Evolutionary conservation across 2,797 vertebrate genomes (phyloP), one percentile per base, ranked within the genome.

Genomic region (Liasis olivaceus): DNA sequence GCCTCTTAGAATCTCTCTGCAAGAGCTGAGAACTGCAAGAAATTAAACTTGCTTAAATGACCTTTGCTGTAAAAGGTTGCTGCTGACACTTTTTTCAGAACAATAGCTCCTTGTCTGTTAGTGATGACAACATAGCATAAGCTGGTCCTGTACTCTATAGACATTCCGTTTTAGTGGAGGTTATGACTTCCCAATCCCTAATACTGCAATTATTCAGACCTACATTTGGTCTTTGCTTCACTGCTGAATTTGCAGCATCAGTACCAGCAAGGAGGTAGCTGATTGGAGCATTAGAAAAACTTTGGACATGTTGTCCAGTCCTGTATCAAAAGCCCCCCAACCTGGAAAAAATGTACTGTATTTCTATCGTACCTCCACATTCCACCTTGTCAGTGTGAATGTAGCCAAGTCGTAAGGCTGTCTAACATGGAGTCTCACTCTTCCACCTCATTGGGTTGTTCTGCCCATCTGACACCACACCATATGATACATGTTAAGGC

Each of bases 1-100:
- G 93, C 85, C 95, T 96, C 93, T 95, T 93, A 94, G 93, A 97
- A 96, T 91, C 93, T 90, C 87, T 93, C 92, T 91, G 90, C 81
- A 96, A 96, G 96, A 96, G 92, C 93, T n/a, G 72, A 95, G 94
- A 96, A 97, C 95, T 95, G 89, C 88, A 95, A 94, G 95, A 96
- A 97, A 96, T 93, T 26, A 94, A 95, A 93, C 85, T 94, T 91
- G 0, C 90, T 36, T 94, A 63, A 22, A 31, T 96, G 97, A 95
- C 93, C 92, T 96, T 96, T 96, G 94, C 97, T 96, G 81, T 22
- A 89, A 93, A 95, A 85, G 95, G 89, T 95, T 64, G 51, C 20
- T 86, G 89, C 22, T 86, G 88, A 13, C 92, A 87, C 5, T 28
- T 54, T 42, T 63, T 85, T 28, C 69, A 91, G 14, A 85, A 84